phyloP scores from a whole-genome alignment of 2,888 invertebrate species.

The Palloptera scutellata region DNA sequence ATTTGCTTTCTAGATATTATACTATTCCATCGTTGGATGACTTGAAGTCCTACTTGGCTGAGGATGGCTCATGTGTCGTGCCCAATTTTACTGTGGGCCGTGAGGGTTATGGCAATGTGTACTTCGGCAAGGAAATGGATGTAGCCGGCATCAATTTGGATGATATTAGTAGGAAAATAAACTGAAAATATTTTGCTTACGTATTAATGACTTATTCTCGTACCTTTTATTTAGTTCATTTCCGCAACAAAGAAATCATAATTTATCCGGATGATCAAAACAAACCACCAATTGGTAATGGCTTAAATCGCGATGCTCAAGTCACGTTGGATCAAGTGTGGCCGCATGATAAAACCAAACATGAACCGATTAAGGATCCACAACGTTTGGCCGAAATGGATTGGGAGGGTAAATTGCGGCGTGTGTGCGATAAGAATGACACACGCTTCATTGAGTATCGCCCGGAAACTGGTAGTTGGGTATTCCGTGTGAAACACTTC shows the following conservation, averaged over 20 bases:
- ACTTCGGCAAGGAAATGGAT: conserved; percentile 84
- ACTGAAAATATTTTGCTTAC: not conserved
- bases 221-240: conserved; percentile 74
- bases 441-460: conserved; percentile 94
- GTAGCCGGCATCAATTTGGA: conserved; percentile 87
- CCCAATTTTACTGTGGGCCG: conserved; percentile 90
- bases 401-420: conserved; percentile 85
- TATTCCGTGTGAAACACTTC: conserved; percentile 93
- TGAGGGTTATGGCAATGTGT: conserved; percentile 89
- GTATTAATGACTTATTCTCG: no score
- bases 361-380: conserved; percentile 80
- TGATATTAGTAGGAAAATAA: conserved; percentile 71
- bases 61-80: conserved; percentile 80
- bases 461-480: conserved; percentile 97
- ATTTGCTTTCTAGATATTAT: conserved; percentile 71
- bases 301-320: conserved; percentile 89
- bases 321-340: conserved; percentile 91
- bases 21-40: conserved; percentile 87
- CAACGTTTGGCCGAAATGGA: conserved; percentile 80
- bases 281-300: conserved; percentile 88
- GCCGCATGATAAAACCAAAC: conserved; percentile 87
- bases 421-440: conserved; percentile 84
- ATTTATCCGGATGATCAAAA: conserved; percentile 90
- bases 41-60: conserved; percentile 75
- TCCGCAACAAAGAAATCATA: conserved; percentile 92